Evolutionary conservation across 2,888 invertebrate species (phyloP), one percentile per base, ranked within the genome.

Genomic region (Pinctada fucata): DNA sequence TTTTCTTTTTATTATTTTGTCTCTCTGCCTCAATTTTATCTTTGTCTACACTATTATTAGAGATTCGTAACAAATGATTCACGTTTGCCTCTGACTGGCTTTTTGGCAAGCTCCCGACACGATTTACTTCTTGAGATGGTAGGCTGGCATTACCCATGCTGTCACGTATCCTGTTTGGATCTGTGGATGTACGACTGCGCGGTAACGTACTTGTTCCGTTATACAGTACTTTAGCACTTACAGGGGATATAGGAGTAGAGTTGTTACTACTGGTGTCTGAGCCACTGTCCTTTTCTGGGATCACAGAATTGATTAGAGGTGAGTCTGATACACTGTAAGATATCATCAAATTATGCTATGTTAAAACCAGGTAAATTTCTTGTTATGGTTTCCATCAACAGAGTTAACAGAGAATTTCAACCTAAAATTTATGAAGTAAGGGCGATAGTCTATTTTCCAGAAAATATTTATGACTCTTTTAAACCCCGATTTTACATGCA

Each of bases 1-100:
- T 47, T 51, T 74, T 74, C 31, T 74, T 74, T 45, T 74, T 74
- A 51, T 74, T 66, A 66, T 66, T 66, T 45, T 13, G 74, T 31
- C 74, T 65, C 50, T 74, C 74, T 51, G 16, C 8, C 1, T 67
- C 74, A 0, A n/a, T n/a, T 3, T 45, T 65, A 48, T 31, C 49
- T n/a, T 63, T 66, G 3, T 51, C 50, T 3, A 64, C 72, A 1
- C 47, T 47, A 51, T 66, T 65, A 2, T 45, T n/a, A 5, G 74
- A 74, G 6, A 4, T 49, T 48, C 65, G 16, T 10, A 50, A 31
- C 16, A 64, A 10, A 13, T 74, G 65, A 31, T 64, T 65, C 10
- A 74, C 31, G 65, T 74, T 74, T 4, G 72, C 72, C n/a, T 77
- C 76, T 51, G 76, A 77, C 16, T 65, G 66, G 52, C 72, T 72